phyloP scores from a whole-genome alignment of 2,888 invertebrate genomes.

The Strigamia crassipes region DNA sequence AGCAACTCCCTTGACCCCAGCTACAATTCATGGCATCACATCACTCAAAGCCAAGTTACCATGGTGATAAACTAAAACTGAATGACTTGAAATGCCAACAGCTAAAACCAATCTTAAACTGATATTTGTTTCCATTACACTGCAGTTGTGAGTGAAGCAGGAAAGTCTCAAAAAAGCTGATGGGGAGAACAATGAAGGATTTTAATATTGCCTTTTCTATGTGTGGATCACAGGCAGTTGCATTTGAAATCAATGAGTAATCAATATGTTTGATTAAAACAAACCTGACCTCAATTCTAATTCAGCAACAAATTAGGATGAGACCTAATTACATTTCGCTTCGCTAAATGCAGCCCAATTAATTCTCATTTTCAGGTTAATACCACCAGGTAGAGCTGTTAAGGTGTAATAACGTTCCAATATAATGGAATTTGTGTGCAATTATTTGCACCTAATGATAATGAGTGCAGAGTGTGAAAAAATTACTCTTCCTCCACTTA shows the following conservation, averaged over 20 bases:
- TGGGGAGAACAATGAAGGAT: too few species aligned
- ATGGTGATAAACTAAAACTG: slow-evolving; percentile 1
- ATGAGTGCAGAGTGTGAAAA: too few species aligned
- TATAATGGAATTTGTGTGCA: neutral
- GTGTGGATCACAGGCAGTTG: neutral
- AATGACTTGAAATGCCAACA: neutral
- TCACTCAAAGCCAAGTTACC: slow-evolving; percentile 12
- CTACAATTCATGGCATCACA: slow-evolving; percentile 18
- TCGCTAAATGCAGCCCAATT: neutral
- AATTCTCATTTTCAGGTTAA: slow-evolving; percentile 5
- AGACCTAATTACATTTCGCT: neutral
- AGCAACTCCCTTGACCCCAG: neutral
- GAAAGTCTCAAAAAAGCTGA: neutral
- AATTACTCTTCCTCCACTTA: too few species aligned
- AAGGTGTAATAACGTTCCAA: neutral
- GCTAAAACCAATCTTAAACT: slow-evolving; percentile 15
- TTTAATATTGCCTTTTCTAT: too few species aligned
- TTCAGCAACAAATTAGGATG: neutral
- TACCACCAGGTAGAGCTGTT: slow-evolving; percentile 1
- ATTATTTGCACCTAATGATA: neutral
- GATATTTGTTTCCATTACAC: slow-evolving; percentile 23
- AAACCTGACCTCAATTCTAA: slow-evolving; percentile 26
- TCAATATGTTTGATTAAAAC: neutral
- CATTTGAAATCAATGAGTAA: neutral
- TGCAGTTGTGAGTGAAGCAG: neutral